phyloP scores from a whole-genome alignment of 2,797 vertebrate species.

The Echeneis naucrates region DNA sequence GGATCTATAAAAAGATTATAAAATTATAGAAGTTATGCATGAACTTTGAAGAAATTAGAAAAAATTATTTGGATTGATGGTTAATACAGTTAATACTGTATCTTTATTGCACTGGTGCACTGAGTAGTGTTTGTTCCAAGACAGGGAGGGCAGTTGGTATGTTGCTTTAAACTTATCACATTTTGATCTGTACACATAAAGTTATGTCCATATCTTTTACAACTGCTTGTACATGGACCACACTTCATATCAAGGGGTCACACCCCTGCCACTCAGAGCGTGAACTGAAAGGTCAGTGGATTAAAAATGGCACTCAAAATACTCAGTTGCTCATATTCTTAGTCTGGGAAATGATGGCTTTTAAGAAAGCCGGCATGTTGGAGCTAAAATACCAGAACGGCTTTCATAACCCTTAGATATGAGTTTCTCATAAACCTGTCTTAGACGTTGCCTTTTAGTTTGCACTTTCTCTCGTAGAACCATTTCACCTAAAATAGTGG shows the following conservation, averaged over 20 bases:
- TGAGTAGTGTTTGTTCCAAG: neutral
- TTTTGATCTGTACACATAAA: neutral
- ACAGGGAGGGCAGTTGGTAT: neutral
- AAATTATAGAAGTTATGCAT: too few relatives aligned
- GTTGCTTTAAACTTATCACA: neutral
- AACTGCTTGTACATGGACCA: neutral
- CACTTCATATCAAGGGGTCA: conserved; percentile 45
- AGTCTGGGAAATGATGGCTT: conserved; percentile 53
- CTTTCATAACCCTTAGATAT: conserved; percentile 45
- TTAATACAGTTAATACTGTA: neutral
- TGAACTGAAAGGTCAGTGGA: conserved; percentile 65
- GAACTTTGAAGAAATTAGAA: too few relatives aligned
- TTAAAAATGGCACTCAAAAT: conserved; percentile 62
- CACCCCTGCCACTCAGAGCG: conserved; percentile 38
- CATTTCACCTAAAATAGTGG: neutral
- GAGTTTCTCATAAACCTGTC: conserved; percentile 38
- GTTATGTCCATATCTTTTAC: neutral
- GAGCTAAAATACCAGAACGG: conserved; percentile 61
- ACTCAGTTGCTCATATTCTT: conserved; percentile 57
- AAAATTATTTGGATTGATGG: neutral
- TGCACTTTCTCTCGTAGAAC: conserved; percentile 15
- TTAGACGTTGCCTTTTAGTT: conserved; percentile 30
- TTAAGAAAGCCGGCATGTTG: conserved; percentile 42
- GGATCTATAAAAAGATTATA: too few relatives aligned
- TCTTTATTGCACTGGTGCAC: neutral